Conservation (phyloP, 2,113 vertebrate species). For the zebrafish (Danio rerio) region GRCz12tu NC_133184.1:35943001-35943500, state of each 20-base stretch:
- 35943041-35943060: background rate
- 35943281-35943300: no score
- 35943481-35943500: no score
- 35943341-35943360: no score
- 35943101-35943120: slow-evolving; percentile 92
- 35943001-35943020: background rate
- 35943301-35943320: no score
- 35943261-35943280: background rate
- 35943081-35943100: slow-evolving; percentile 65
- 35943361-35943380: no score
- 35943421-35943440: no score
- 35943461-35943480: no score
- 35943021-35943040: background rate
- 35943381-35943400: no score
- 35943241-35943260: slow-evolving; percentile 76
- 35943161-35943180: slow-evolving; percentile 93
- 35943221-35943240: slow-evolving; percentile 88
- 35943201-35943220: slow-evolving; percentile 92
- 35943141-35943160: slow-evolving; percentile 98
- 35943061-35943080: background rate
- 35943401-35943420: no score
- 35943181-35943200: slow-evolving; percentile 91
- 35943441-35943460: no score
- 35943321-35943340: no score
- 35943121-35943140: slow-evolving; percentile 94